phyloP scores from a whole-genome alignment of 2,888 invertebrate species.

The Podotricha telesiphe region DNA sequence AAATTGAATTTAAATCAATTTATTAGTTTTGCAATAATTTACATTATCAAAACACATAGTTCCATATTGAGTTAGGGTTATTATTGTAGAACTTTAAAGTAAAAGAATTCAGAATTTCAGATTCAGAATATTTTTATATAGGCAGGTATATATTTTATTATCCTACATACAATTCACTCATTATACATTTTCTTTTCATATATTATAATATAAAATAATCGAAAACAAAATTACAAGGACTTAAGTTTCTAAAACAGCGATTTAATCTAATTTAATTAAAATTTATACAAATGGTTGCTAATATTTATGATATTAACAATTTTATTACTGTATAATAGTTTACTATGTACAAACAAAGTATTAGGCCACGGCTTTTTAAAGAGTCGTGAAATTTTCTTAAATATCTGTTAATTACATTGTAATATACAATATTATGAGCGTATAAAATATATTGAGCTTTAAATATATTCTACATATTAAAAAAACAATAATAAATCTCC shows the following conservation, averaged over 20 bases:
- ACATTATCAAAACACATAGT: background rate
- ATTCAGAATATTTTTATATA: too few relatives aligned
- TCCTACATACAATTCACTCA: too few relatives aligned
- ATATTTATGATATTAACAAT: conserved; percentile 17
- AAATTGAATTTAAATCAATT: background rate
- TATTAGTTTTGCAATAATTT: background rate
- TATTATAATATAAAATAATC: too few relatives aligned
- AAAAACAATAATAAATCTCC: background rate
- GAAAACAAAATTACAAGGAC: too few relatives aligned
- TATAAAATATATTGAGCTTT: background rate
- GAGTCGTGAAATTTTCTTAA: conserved; percentile 10
- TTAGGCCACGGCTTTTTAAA: background rate
- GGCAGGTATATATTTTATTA: too few relatives aligned
- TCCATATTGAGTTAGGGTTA: too few relatives aligned
- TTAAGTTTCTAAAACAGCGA: too few relatives aligned
- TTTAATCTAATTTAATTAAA: conserved; percentile 9
- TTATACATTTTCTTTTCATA: too few relatives aligned
- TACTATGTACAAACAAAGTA: conserved; percentile 11
- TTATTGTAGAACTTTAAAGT: too few relatives aligned
- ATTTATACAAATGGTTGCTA: conserved; percentile 1
- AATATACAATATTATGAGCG: conserved; percentile 6
- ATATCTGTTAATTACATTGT: conserved; percentile 9
- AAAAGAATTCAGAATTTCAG: too few relatives aligned
- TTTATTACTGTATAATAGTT: conserved; percentile 10
- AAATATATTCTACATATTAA: background rate